Evolutionary conservation across 2,113 vertebrate genomes (phyloP), one percentile per base, ranked within the genome.

Genomic region (Gymnarchus niloticus): DNA sequence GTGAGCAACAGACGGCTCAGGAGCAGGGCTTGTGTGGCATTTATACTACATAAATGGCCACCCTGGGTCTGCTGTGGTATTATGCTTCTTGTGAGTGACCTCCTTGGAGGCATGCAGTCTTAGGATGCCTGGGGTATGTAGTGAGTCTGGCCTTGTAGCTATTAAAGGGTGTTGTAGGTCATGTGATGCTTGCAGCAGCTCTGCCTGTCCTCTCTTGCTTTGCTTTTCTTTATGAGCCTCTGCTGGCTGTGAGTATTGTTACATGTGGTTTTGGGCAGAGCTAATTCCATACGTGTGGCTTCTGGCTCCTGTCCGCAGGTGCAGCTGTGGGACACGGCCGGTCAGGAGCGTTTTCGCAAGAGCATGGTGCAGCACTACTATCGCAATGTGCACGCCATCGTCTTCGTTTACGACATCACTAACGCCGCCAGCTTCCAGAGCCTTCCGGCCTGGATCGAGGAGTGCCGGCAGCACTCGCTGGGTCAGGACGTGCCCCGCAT

Each of bases 321-420:
- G 56, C 98, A 99, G 93, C 87, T 99, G 0, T 99, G 98, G 98
- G 98, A 99, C 87, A 99, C 98, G 0, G 98, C 97, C 0, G 98
- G 98, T 14, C 98, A 99, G 90, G 98, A 99, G 84, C 96, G 97
- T 2, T 98, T 99, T 90, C 90, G 97, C 1, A 98, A 98, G 92
- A 98, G 97, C 89, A 98, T 98, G 97, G 96, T 98, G 51, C 97
- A 96, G 76, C 98, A 99, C 88, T 99, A 99, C 87, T 99, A 99
- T 89, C 94, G 98, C 23, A 98, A 99, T 0, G 97, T 98, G 0
- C 97, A 99, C 0, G 97, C 97, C 0, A 96, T 98, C 1, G 96
- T 99, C 88, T 98, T 99, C 14, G 93, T 98, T 1, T 99, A 98
- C 0, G 98, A 99, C 0, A 96, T 99, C 94, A 97, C 95, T 84